Conservation (phyloP, 1,140 invertebrate genomes). For the Liolophura sinensis region DNA sequence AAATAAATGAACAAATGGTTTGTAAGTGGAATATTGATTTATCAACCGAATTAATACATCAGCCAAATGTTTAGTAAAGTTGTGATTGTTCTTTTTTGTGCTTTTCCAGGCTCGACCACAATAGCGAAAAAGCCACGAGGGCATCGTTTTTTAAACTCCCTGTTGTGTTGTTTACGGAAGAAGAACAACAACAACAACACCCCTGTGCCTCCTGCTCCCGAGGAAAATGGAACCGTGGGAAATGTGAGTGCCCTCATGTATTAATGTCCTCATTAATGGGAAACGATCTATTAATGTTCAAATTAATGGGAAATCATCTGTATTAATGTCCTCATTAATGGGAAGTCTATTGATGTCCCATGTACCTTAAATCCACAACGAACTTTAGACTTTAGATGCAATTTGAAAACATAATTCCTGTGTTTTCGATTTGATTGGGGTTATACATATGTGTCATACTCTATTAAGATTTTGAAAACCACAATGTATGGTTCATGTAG, state of each 20-base stretch:
- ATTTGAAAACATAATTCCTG: neutral
- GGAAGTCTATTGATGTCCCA: neutral
- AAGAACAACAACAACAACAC: slow-evolving; percentile 51
- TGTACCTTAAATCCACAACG: neutral
- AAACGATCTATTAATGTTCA: neutral
- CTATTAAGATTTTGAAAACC: no score
- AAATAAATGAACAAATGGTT: no score
- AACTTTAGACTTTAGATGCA: neutral
- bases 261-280: neutral
- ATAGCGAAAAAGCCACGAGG: slow-evolving; percentile 67
- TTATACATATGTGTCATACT: no score
- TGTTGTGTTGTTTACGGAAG: slow-evolving; percentile 81
- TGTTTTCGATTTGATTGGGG: no score
- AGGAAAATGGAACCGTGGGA: slow-evolving; percentile 51
- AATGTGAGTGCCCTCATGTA: slow-evolving; percentile 10
- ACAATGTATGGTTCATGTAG: no score
- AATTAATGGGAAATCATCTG: neutral
- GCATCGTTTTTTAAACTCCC: slow-evolving; percentile 77
- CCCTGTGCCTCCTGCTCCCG: slow-evolving; percentile 24
- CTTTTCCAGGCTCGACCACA: slow-evolving; percentile 50
- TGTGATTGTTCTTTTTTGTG: slow-evolving; percentile 10
- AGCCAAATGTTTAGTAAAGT: no score
- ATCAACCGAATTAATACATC: no score
- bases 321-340: neutral
- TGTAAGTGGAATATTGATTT: no score